Evolutionary conservation across 2,888 invertebrate species (phyloP), one percentile per base, ranked within the genome.

Genomic region (Aphelenchoides bicaudatus): DNA sequence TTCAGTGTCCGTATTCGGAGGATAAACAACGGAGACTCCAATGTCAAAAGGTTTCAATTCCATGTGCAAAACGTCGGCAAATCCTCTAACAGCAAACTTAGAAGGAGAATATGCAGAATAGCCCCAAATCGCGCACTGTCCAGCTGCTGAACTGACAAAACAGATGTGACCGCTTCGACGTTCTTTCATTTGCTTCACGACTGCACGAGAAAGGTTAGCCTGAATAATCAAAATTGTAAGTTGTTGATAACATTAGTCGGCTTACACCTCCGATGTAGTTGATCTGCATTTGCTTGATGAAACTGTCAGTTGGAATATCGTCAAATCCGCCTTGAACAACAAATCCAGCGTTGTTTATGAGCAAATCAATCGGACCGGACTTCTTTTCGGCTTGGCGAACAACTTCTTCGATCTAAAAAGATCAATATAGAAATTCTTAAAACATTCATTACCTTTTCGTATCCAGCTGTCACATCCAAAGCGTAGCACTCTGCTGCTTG

Each of bases 1-100:
- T 13, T 96, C 94, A 0, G 98, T 99, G 75, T 96, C 90, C 0
- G 96, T 98, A 78, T 99, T 98, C 0, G 94, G 90, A 2, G 98
- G 98, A 71, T 89, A 85, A 1, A 88, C 86, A 21, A 78, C 61
- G 1, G 91, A 93, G 0, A 96, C 86, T 13, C 86, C 84, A 0
- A 98, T 85, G 59, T 88, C 27, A 19, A 58, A 63, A 8, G 89
- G 88, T 19, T 78, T 73, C 38, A 90, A 84, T 83, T 99, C 98
- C 92, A 92, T 93, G 39, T 87, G 85, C n/a, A 98, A 82, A 25
- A 90, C 86, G 81, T 98, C 96, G 8, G 94, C 93, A 70, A 98
- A 84, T 0, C 94, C 98, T 60, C 71, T 59, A 27, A 67, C 30
- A 5, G 68, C 98, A 85, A 90, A 98, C 83, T 99, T 99, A 3